Evolutionary conservation across 1,140 invertebrate genomes (phyloP).

Genomic region (Maconellicoccus hirsutus): DNA sequence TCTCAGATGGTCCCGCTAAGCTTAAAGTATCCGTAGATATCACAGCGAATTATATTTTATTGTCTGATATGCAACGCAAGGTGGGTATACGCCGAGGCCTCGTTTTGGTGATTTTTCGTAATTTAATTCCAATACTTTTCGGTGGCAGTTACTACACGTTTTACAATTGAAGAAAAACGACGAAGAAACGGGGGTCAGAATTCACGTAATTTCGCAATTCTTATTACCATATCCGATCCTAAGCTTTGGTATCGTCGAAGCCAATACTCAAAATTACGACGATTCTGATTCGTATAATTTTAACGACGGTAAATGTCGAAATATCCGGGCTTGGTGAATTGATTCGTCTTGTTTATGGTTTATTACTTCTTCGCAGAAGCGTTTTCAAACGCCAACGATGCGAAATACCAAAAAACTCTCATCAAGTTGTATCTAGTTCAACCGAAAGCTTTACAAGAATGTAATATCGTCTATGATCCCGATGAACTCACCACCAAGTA

Average conservation of each 20-base stretch:
- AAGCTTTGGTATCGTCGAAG: conserved; percentile 73
- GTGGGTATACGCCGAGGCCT: conserved; percentile 29
- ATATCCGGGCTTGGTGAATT: too few species aligned
- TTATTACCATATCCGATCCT: conserved; percentile 67
- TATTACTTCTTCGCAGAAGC: not conserved
- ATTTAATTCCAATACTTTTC: conserved; percentile 19
- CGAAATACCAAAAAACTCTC: not conserved
- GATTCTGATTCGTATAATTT: conserved; percentile 24
- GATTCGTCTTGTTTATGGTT: too few species aligned
- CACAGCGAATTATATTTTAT: conserved; percentile 64
- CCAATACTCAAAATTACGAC: conserved; percentile 41
- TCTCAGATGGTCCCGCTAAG: not conserved
- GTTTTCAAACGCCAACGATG: not conserved
- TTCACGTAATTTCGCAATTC: conserved; percentile 67
- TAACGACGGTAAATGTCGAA: conserved; percentile 25
- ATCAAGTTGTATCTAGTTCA: conserved; percentile 74
- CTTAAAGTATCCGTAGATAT: conserved; percentile 72
- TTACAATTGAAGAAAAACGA: conserved; percentile 53
- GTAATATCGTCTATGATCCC: conserved; percentile 62
- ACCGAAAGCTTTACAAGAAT: conserved; percentile 76
- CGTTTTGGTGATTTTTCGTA: not conserved
- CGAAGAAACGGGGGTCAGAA: conserved; percentile 41
- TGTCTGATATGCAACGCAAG: conserved; percentile 69
- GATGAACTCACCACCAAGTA: conserved; percentile 26
- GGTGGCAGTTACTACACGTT: conserved; percentile 54